Conservation (phyloP, 2,113 vertebrate genomes). For the Hymenochirus boettgeri region DNA sequence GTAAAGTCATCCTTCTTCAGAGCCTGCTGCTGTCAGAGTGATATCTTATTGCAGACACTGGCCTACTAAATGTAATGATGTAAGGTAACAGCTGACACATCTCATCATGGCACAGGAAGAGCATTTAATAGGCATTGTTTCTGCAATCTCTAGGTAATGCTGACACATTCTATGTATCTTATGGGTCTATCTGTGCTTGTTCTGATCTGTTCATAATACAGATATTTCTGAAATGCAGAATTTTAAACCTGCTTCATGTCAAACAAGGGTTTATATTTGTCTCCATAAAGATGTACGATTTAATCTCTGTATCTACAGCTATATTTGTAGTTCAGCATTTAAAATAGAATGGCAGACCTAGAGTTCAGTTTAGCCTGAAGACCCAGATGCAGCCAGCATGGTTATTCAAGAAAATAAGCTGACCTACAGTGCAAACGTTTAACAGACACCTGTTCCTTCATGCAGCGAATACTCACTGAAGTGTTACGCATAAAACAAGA, state of each 20-base stretch:
- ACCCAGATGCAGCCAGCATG: background rate
- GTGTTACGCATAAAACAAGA: no score
- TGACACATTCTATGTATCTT: background rate
- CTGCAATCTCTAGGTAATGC: background rate
- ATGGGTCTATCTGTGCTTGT: background rate
- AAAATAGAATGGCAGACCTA: background rate
- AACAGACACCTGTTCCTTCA: no score
- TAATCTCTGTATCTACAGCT: background rate
- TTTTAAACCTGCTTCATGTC: no score
- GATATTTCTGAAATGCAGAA: background rate
- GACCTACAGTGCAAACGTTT: background rate
- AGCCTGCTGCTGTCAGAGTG: background rate
- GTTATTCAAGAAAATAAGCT: background rate
- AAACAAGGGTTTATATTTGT: no score
- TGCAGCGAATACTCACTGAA: no score
- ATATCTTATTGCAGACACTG: slow-evolving; percentile 14
- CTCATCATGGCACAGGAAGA: slow-evolving; percentile 3
- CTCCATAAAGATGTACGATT: background rate
- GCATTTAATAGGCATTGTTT: background rate
- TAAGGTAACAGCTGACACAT: slow-evolving; percentile 9
- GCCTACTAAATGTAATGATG: slow-evolving; percentile 1
- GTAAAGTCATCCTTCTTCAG: background rate
- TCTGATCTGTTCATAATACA: background rate
- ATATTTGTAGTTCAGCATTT: background rate
- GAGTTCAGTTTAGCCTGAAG: background rate